Evolutionary conservation across 2,797 vertebrate genomes (phyloP), one percentile per base, ranked within the genome.

Genomic region (Hyperoplus lanceolatus): DNA sequence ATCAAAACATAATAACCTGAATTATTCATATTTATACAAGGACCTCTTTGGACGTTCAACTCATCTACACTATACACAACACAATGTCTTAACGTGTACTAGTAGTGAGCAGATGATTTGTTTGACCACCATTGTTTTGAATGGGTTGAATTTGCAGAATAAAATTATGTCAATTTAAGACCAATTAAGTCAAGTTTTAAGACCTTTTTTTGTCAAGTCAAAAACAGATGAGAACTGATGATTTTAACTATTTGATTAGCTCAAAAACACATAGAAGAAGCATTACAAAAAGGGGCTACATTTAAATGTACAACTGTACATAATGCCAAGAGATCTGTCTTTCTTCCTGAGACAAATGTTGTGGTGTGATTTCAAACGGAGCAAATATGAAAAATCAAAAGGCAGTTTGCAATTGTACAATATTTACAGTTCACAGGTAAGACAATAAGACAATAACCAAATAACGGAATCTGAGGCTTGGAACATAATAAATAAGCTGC

Each of bases 391-490:
- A 36, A n/a, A 8, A 9, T 41, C 38, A 50, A 43, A 60, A 50
- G 6, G 2, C 3, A 15, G 7, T 48, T 70, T 48, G n/a, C 10
- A 36, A 53, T 43, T 76, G 10, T 79, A 80, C 69, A 90, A 21
- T 77, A 82, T 85, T 82, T 79, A 90, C 82, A 89, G 81, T 38
- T 84, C 43, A 77, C 38, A 83, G 48, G n/a, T 29, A 72, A 14
- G 1, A 77, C 56, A 38, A 49, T 29, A 72, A 14, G 1, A 77
- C 56, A 38, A 49, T 56, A 51, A 69, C 62, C 6, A 62, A 16
- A 43, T 6, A 2, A 29, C 7, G 10, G 29, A 39, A 61, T 39
- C 6, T 54, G 57, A 72, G 48, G 21, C 6, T 67, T 15, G 5
- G 51, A 59, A 39, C 38, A 41, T 4, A 36, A 54, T 42, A 8